Base-by-base conservation (phyloP, 2,113 vertebrate species). In the Holacanthus passer region DNA sequence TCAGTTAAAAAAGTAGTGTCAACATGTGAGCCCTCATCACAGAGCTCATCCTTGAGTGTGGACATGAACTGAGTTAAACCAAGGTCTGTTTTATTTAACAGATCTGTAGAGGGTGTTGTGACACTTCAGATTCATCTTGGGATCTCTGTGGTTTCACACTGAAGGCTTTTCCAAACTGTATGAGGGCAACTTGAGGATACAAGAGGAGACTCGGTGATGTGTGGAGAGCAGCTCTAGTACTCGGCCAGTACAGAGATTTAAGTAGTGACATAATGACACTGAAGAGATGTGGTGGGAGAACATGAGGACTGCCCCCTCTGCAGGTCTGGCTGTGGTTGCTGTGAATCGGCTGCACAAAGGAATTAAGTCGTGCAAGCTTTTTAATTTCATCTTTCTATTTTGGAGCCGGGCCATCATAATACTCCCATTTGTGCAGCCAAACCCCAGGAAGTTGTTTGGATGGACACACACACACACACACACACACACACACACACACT, bases 371-470 rank as follows among this genome's bases (percentile, higher is more conserved):
- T 45, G 52, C 73, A 6, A n/a, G 71, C 65, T 74, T 85, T 88
- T 76, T 85, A 45, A 83, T 90, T 82, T 80, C 58, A 77, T 73
- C 48, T 60, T 77, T 80, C 62, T 77, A 48, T 77, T 77, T 85
- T 83, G 83, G 75, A 78, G 48, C n/a, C 52, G 29, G 73, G 62
- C 78, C 77, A 73, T 55, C 65, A 29, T 78, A 74, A 87, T 81
- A 47, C 55, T 82, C 74, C n/a, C n/a, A 75, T 79, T 11, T 74
- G 72, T 60, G 67, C 77, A 74, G 52, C 74, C 77, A 73, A 68
- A 59, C 60, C 74, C 1, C 48, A 56, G 86, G 65, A 88, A 81
- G 69, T 79, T 63, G 65, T 66, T 78, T 70, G 73, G 62, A 67
- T 16, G 22, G 58, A 43, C 63, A 60, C 22, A 56, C 66, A 47